Evolutionary conservation across 2,113 vertebrate genomes (phyloP), one percentile per base, ranked within the genome.

Genomic region (Sceloporus undulatus): DNA sequence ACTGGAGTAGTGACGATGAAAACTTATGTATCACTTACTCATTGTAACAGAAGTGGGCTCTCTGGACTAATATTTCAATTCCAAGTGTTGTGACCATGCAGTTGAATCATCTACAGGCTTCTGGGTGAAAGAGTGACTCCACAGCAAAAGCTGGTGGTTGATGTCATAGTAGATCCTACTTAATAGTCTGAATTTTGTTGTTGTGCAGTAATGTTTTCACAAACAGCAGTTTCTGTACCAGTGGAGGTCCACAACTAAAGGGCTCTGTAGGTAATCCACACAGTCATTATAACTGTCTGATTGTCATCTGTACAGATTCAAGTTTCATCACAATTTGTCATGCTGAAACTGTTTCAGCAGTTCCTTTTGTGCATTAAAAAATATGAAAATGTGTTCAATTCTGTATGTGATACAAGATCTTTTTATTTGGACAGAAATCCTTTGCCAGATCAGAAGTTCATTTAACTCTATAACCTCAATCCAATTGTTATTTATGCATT

Each of bases 1-100:
- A 62, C 34, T 85, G 5, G 65, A 85, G 65, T n/a, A 56, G 2
- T 59, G 42, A 77, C 2, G 1, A 1, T 0, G 10, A 40, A 75
- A 42, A 38, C 62, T 0, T 48, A 23, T 6, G 10, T 79, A 1
- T 1, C 65, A 34, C 34, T 84, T 42, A 1, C 42, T 18, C 42
- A 2, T 85, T 62, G 65, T 34, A 82, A 87, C 56, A 82, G 56
- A 82, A 21, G 42, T 73, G 52, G 62, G 34, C 13, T 79, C 11
- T 79, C 48, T 68, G 82, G 11, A 76, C 68, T 84, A 27, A 34
- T 56, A 56, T 86, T 86, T 68, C 19, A 79, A 5, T 77, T 77
- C 38, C 74, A 77, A 40, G 40, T 59, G 48, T 59, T n/a, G 2
- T 38, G 52, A 75, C 14, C 10, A 8, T 85, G 34, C 10, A 19